phyloP scores from a whole-genome alignment of 2,797 vertebrate species.

The Fringilla coelebs region DNA sequence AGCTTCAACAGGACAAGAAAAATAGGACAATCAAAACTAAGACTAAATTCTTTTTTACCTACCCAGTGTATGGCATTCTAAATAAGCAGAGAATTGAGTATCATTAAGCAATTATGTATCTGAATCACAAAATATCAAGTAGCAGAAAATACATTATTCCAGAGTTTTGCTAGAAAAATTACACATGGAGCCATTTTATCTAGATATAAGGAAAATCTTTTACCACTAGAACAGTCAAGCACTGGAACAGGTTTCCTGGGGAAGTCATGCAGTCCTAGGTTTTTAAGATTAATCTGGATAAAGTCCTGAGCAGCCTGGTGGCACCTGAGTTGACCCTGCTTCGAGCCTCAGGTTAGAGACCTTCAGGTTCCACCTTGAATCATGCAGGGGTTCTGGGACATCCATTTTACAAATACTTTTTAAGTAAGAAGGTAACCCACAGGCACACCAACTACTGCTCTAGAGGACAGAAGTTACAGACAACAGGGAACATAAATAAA shows the following conservation, averaged over 20 bases:
- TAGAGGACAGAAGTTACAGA: neutral
- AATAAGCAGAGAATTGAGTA: neutral
- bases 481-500: neutral
- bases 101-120: neutral
- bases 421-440: neutral
- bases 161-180: neutral
- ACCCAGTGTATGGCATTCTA: neutral
- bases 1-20: neutral
- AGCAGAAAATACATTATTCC: neutral
- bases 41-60: neutral
- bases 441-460: neutral
- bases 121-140: neutral
- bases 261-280: accelerated
- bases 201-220: neutral
- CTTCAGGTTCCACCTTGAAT: neutral
- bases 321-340: neutral
- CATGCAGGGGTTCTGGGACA: neutral
- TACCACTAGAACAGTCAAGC: neutral
- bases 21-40: neutral
- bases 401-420: neutral
- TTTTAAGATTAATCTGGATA: neutral
- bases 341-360: neutral
- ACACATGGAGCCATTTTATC: neutral
- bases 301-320: neutral
- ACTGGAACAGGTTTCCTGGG: neutral